Conservation (phyloP, 2,888 invertebrate genomes). For the Harmothoe impar region DNA sequence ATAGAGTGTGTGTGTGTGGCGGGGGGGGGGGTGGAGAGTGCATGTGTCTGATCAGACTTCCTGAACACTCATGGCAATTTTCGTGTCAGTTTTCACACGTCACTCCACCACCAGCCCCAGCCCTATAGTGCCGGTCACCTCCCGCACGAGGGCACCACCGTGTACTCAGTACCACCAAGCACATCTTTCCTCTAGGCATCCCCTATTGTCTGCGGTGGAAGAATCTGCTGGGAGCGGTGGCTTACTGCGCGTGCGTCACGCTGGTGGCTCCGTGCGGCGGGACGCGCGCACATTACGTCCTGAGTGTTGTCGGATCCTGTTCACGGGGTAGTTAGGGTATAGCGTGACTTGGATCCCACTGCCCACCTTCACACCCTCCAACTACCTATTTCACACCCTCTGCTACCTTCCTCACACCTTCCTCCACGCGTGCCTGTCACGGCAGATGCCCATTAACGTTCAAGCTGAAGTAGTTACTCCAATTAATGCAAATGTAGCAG, state of each 20-base stretch:
- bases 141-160: background rate
- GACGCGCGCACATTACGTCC: background rate
- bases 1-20: background rate
- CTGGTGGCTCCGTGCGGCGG: background rate
- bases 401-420: slow-evolving; percentile 21
- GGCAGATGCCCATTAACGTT: slow-evolving; percentile 15
- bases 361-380: no score
- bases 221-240: background rate
- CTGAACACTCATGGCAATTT: background rate
- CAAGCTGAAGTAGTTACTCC: background rate
- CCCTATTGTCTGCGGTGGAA: background rate
- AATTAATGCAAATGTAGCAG: slow-evolving; percentile 13
- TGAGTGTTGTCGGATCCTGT: slow-evolving; percentile 15
- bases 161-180: background rate
- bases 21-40: background rate
- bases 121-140: slow-evolving; percentile 16
- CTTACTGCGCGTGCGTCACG: slow-evolving; percentile 10
- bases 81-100: slow-evolving; percentile 26
- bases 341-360: background rate
- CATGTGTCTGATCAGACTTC: background rate
- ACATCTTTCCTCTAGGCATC: background rate
- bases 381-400: background rate
- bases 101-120: background rate
- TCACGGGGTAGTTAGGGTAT: slow-evolving; percentile 3
- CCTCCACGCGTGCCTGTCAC: background rate